Evolutionary conservation across 2,113 vertebrate genomes (phyloP).

Genomic region (Trogon surrucura): DNA sequence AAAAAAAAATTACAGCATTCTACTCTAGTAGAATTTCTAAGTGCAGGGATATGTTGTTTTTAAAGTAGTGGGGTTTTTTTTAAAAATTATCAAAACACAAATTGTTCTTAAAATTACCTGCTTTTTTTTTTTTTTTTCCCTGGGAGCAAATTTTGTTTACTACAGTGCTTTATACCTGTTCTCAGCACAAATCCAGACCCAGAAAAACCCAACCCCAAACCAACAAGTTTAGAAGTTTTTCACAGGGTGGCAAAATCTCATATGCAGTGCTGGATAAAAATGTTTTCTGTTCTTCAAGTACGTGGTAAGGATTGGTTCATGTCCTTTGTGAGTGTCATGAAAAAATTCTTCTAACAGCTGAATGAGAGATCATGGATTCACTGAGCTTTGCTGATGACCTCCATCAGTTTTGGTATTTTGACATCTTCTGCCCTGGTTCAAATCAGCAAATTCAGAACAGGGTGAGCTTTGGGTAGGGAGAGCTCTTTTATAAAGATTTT

Average conservation of each 20-base stretch:
- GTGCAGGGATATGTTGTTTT: not conserved
- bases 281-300: not conserved
- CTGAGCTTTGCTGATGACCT: not conserved
- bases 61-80: not conserved
- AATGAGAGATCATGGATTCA: not conserved
- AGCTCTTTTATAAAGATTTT: not conserved
- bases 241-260: not conserved
- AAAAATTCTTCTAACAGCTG: not conserved
- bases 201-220: not conserved
- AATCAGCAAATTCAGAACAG: not conserved
- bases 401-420: not conserved
- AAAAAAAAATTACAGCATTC: not conserved
- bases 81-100: not conserved
- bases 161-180: not conserved
- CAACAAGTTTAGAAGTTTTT: not conserved
- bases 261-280: not conserved
- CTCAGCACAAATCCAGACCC: not conserved
- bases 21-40: not conserved
- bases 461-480: not conserved
- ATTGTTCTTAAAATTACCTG: not conserved
- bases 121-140: not conserved
- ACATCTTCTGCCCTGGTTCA: not conserved
- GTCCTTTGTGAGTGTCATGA: not conserved
- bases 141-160: not conserved
- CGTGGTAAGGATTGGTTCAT: not conserved